phyloP scores from a whole-genome alignment of 2,113 vertebrate genomes.

The Scartelaos histophorus region DNA sequence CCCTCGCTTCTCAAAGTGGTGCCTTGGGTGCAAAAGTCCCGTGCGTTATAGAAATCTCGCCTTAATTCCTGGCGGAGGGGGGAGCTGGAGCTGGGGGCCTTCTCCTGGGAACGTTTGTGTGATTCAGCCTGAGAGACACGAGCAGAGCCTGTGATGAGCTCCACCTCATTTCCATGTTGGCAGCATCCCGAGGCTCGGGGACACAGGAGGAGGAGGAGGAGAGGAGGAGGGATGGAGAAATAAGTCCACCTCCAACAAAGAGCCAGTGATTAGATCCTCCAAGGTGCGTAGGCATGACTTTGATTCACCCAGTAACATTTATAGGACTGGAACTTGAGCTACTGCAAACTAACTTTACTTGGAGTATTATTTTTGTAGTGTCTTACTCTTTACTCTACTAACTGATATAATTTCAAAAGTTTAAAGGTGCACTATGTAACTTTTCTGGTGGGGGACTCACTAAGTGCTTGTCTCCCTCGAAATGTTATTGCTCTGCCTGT shows the following conservation, averaged over 20 bases:
- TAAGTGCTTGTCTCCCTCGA: too few species aligned
- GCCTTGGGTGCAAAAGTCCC: constrained; percentile 23
- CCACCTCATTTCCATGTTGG: constrained; percentile 44
- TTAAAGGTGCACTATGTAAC: too few species aligned
- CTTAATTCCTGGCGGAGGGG: constrained; percentile 39
- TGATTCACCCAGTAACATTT: not conserved
- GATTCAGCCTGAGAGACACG: constrained; percentile 41
- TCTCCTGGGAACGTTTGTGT: constrained; percentile 42
- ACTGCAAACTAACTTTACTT: not conserved
- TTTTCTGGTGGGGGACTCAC: too few species aligned
- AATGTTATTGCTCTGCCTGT: too few species aligned
- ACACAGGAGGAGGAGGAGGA: not conserved
- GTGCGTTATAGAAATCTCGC: constrained; percentile 15
- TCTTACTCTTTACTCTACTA: too few species aligned
- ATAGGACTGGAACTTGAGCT: not conserved
- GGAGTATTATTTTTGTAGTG: too few species aligned
- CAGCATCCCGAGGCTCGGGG: constrained; percentile 11
- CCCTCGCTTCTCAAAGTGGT: constrained; percentile 2
- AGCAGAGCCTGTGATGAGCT: constrained; percentile 27
- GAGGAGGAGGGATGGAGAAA: constrained; percentile 18
- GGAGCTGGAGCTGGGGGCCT: constrained; percentile 29
- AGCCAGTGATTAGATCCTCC: not conserved
- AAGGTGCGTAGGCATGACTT: not conserved
- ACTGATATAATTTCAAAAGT: too few species aligned
- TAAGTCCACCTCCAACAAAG: constrained; percentile 7